These are phyloP conservation scores for Drosophila silvestris DNA, from an alignment of 2,888 invertebrate genomes.

Conservation along the genomic window DNA sequence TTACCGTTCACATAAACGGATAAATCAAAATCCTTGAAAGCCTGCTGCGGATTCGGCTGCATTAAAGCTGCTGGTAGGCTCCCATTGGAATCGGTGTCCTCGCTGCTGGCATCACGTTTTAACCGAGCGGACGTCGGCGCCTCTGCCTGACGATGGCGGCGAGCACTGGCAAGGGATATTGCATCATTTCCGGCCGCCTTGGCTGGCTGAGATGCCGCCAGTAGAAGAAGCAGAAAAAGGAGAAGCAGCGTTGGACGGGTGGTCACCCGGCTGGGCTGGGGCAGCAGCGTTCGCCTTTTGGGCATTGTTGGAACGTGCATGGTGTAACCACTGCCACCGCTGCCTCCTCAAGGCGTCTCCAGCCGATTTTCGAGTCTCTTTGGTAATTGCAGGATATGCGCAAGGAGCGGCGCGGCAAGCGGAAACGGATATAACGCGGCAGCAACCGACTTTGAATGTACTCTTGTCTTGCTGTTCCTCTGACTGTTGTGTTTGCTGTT, in stretches of 20 bases:
- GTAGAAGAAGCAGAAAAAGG: conserved; percentile 17
- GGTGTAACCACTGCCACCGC: conserved; percentile 28
- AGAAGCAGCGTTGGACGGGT: conserved; percentile 8
- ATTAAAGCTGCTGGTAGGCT: neutral
- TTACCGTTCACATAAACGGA: conserved; percentile 72
- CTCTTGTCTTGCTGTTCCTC: conserved; percentile 3
- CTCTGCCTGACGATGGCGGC: conserved; percentile 24
- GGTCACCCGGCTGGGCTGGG: conserved; percentile 18
- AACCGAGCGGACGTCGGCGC: conserved; percentile 23
- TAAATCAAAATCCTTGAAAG: conserved; percentile 52
- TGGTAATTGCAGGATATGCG: conserved; percentile 50
- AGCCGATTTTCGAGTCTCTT: conserved; percentile 11
- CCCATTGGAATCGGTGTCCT: conserved; percentile 3
- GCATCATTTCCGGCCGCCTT: conserved; percentile 65
- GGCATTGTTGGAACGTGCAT: conserved; percentile 26
- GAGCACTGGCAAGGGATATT: conserved; percentile 52
- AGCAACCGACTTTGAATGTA: conserved; percentile 13
- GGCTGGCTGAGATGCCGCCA: conserved; percentile 16
- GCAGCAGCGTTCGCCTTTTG: conserved; percentile 20
- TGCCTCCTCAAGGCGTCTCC: conserved; percentile 19
- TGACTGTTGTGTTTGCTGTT: conserved; percentile 19
- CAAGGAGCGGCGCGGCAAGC: conserved; percentile 23
- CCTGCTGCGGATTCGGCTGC: conserved; percentile 10
- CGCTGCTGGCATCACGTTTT: conserved; percentile 36
- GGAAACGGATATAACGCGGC: conserved; percentile 62